These are phyloP conservation scores for Phorcus lineatus DNA, from an alignment of 2,888 invertebrate genomes.

Conservation along the genomic window DNA sequence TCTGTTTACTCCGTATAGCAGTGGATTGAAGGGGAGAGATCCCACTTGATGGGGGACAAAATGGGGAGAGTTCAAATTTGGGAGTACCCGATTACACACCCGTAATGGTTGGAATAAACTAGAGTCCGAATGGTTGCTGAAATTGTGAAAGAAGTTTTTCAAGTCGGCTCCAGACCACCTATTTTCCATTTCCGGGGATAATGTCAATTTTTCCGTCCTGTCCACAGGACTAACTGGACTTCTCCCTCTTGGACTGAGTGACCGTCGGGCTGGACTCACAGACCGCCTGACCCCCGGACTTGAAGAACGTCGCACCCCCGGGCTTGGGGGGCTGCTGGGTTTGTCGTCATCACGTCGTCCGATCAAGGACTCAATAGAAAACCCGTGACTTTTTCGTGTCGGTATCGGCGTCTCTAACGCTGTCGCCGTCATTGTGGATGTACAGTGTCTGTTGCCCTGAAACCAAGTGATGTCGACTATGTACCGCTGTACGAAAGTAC, in stretches of 20 bases:
- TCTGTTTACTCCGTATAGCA: constrained; percentile 23
- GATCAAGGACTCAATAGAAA: constrained; percentile 45
- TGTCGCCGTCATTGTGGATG: constrained; percentile 31
- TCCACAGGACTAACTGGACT: constrained; percentile 5
- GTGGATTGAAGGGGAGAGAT: constrained; percentile 4
- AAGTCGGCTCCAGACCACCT: constrained; percentile 13
- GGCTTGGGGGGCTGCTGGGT: background rate
- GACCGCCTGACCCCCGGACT: constrained; percentile 15
- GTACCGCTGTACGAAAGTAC: background rate
- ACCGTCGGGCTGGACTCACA: background rate
- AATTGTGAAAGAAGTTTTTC: constrained; percentile 21
- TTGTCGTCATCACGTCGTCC: constrained; percentile 33
- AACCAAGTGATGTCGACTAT: background rate
- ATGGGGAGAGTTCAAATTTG: constrained; percentile 3
- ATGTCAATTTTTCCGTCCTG: constrained; percentile 1
- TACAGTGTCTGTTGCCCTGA: background rate
- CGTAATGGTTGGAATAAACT: constrained; percentile 27
- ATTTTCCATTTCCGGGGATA: constrained; percentile 21
- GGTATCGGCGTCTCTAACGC: constrained; percentile 27
- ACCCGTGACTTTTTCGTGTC: constrained; percentile 40
- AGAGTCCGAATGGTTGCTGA: constrained; percentile 22
- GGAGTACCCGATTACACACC: constrained; percentile 27
- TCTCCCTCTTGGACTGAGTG: background rate
- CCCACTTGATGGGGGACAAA: constrained; percentile 3
- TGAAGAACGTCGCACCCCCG: background rate